phyloP scores from a whole-genome alignment of 2,888 invertebrate species.

The Bedellia somnulentella region DNA sequence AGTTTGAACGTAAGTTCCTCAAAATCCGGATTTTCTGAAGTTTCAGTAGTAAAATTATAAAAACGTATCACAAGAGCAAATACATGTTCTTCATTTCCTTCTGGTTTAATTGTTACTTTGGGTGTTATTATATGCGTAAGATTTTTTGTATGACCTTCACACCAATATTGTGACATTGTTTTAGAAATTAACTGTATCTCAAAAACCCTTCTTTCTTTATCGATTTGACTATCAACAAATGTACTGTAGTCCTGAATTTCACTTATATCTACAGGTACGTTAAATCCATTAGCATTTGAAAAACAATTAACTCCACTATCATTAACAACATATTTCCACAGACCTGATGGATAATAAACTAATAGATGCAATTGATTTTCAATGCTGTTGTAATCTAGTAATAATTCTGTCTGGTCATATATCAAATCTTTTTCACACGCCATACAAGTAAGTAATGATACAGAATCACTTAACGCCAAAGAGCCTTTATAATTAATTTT shows the following conservation, averaged over 20 bases:
- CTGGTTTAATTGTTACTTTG: slow-evolving; percentile 50
- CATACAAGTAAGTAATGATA: slow-evolving; percentile 27
- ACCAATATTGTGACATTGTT: slow-evolving; percentile 66
- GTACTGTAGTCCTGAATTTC: no score
- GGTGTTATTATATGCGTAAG: slow-evolving; percentile 50
- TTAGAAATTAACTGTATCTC: no score
- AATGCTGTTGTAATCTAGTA: slow-evolving; percentile 27
- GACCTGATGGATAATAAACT: slow-evolving; percentile 56
- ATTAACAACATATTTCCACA: slow-evolving; percentile 44
- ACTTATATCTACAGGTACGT: slow-evolving; percentile 39
- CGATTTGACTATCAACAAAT: no score
- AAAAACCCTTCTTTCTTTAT: no score
- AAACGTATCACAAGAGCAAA: slow-evolving; percentile 34
- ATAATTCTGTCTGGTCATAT: slow-evolving; percentile 26
- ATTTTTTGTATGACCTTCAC: slow-evolving; percentile 59
- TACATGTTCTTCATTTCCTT: slow-evolving; percentile 30
- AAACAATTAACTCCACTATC: slow-evolving; percentile 62
- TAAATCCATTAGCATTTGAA: slow-evolving; percentile 59
- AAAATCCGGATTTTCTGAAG: slow-evolving; percentile 9
- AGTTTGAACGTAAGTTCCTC: slow-evolving; percentile 17
- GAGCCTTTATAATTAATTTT: slow-evolving; percentile 31
- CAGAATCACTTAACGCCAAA: slow-evolving; percentile 18
- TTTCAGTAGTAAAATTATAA: slow-evolving; percentile 15
- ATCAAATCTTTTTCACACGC: slow-evolving; percentile 33
- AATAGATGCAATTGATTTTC: slow-evolving; percentile 40